Conservation (phyloP, 1,140 invertebrate species). For the Neoseiulus cucumeris region DNA sequence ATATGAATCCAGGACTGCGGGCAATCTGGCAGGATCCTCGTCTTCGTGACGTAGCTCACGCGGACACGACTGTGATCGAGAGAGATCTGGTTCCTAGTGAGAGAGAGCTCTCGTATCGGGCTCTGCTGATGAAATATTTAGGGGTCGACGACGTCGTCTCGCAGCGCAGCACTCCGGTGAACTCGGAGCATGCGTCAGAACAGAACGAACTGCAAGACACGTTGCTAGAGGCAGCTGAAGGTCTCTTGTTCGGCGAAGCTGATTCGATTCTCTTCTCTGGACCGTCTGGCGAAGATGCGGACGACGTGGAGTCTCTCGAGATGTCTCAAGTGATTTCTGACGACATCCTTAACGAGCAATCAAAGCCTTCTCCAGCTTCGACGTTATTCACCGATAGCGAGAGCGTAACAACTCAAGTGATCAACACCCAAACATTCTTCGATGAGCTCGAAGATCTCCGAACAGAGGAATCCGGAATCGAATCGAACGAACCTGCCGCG, state of each 20-base stretch:
- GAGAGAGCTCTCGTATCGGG: background rate
- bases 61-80: background rate
- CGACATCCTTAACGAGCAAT: background rate
- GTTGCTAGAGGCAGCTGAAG: background rate
- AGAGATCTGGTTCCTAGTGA: background rate
- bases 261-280: background rate
- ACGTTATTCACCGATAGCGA: background rate
- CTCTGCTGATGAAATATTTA: background rate
- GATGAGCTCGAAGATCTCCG: background rate
- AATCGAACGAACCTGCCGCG: too few species aligned
- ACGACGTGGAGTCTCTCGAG: background rate
- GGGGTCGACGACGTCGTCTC: background rate
- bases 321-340: slow-evolving; percentile 6
- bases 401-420: background rate
- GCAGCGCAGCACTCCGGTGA: background rate
- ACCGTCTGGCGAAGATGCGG: background rate
- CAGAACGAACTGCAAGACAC: background rate
- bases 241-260: background rate
- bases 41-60: background rate
- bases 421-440: background rate
- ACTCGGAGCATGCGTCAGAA: background rate
- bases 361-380: background rate
- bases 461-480: too few species aligned
- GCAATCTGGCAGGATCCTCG: slow-evolving; percentile 11
- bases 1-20: background rate